Evolutionary conservation across 2,113 vertebrate species (phyloP).

Genomic region (Propithecus coquereli): DNA sequence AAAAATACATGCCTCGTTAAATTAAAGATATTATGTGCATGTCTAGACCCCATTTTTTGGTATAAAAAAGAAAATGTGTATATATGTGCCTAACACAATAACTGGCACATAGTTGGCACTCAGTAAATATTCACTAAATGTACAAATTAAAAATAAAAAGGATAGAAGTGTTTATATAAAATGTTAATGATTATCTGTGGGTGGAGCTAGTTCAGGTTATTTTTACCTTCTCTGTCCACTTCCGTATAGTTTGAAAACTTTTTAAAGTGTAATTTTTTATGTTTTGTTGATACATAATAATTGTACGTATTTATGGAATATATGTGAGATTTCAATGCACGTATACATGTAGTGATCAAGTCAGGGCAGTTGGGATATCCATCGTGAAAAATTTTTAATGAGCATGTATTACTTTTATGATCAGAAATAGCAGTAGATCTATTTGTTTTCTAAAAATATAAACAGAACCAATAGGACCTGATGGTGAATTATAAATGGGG

Average conservation of each 20-base stretch:
- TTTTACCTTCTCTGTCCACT: neutral
- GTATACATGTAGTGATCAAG: neutral
- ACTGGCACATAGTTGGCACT: neutral
- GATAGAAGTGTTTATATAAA: neutral
- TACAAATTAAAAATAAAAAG: neutral
- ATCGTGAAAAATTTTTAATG: neutral
- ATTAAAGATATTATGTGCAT: neutral
- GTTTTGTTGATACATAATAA: too few species aligned
- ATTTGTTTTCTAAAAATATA: constrained; percentile 34
- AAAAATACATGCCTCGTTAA: neutral
- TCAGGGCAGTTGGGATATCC: neutral
- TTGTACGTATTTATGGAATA: neutral
- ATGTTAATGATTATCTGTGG: neutral
- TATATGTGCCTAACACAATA: neutral
- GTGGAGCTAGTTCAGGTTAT: neutral
- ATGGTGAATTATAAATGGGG: neutral
- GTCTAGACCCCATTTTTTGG: neutral
- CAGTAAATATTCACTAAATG: neutral
- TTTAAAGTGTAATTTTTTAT: too few species aligned
- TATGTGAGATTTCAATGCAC: neutral
- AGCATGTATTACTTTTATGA: neutral
- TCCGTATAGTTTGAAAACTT: neutral
- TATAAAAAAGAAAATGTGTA: neutral
- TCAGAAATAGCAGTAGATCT: neutral
- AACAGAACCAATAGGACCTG: neutral